Base-by-base conservation (phyloP, 2,888 invertebrate genomes). In the Pharmacophagus antenor region DNA sequence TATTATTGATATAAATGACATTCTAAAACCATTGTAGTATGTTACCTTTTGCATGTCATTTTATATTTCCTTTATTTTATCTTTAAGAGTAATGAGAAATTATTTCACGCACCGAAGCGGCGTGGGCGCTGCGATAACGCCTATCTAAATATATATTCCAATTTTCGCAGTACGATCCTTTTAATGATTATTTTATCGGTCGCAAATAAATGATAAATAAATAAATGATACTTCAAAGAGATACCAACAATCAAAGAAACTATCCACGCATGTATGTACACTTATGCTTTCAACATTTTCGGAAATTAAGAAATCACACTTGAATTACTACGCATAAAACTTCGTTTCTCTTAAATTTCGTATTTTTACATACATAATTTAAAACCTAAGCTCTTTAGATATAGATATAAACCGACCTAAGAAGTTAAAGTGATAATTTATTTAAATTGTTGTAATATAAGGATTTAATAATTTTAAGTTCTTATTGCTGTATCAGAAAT, bases 141-240 rank as follows among this genome's bases (percentile, higher is more conserved):
- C 42, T 25, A 25, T 50, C 42, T 51, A 51, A 51, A 57, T 51
- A 50, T 27, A 57, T 54, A 44, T 54, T 54, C 54, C 54, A 54
- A 54, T 54, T 54, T 46, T 54, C 42, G 37, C 27, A 25, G 18
- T 54, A 15, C 44, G 54, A 54, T 46, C 54, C 15, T 42, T 42
- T 53, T 42, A 53, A 42, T 53, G 42, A 53, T 53, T 23, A 12
- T n/a, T 52, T 52, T 23, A 12, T 42, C 17, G 23, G 31, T n/a
- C 15, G n/a, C 15, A 37, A n/a, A n/a, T 37, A n/a, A 37, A 37
- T 15, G 15, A 37, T n/a, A n/a, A n/a, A 37, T 37, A 8, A 37
- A 37, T n/a, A n/a, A n/a, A 37, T 37, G 15, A 37, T 37, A 37
- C n/a, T 5, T 37, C 37, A 37, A 37, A 37, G 15, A n/a, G n/a